These are phyloP conservation scores for Catalaphyllia jardinei DNA, from an alignment of 64 coral and sea anemone genomes.

Conservation along the genomic window DNA sequence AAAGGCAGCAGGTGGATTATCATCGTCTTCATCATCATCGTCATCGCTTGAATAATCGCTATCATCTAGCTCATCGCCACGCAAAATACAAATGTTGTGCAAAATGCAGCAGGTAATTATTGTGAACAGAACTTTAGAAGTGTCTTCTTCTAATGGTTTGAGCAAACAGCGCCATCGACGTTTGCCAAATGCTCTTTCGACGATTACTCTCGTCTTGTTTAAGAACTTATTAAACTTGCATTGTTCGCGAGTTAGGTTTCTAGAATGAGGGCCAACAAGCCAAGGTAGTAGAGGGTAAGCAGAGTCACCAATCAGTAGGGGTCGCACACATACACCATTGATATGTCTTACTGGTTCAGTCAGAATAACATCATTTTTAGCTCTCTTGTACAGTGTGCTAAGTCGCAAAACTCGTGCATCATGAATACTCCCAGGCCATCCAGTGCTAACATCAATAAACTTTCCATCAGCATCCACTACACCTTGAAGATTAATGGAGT, in stretches of 20 bases:
- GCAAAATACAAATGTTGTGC: background rate
- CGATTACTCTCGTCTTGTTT: constrained; percentile 8
- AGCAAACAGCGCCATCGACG: constrained; percentile 23
- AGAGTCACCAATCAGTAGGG: constrained; percentile 8
- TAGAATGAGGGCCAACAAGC: constrained; percentile 25
- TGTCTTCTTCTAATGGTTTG: constrained; percentile 11
- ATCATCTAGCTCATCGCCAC: too few species aligned
- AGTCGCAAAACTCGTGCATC: background rate
- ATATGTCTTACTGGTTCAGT: background rate
- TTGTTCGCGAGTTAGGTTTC: background rate
- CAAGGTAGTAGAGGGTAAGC: constrained; percentile 20
- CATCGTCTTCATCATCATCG: background rate
- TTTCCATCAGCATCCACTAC: constrained; percentile 27
- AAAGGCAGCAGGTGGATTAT: background rate
- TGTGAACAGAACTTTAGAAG: background rate
- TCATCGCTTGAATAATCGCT: background rate
- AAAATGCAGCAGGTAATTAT: constrained; percentile 15
- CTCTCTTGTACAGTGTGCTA: background rate
- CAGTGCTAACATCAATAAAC: constrained; percentile 44
- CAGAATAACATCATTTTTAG: background rate
- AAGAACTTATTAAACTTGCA: constrained; percentile 11
- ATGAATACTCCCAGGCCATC: constrained; percentile 32
- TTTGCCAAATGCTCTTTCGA: constrained; percentile 11
- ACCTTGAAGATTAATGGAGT: constrained; percentile 13
- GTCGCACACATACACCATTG: background rate